Conservation (phyloP, 2,113 vertebrate species). For the Tetrao urogallus region DNA sequence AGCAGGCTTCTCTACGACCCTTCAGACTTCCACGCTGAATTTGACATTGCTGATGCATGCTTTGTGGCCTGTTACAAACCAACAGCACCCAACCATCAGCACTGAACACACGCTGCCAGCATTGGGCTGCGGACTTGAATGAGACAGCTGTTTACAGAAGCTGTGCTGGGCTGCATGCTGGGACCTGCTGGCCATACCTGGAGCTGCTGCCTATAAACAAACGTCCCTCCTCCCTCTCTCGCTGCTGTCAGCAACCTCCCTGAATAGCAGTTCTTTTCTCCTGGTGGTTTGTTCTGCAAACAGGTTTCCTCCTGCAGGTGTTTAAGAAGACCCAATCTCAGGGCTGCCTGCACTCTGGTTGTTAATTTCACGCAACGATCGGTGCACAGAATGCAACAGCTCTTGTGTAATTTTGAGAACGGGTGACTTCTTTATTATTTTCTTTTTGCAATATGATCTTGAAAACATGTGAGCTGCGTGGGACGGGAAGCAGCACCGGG, state of each 20-base stretch:
- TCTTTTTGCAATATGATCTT: neutral
- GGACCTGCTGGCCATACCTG: constrained; percentile 7
- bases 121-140: neutral
- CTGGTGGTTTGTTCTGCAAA: neutral
- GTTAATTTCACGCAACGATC: neutral
- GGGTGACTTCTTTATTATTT: neutral
- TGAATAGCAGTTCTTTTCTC: neutral
- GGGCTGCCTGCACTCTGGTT: neutral
- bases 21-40: neutral
- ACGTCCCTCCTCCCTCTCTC: neutral
- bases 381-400: neutral
- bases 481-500: neutral
- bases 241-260: constrained; percentile 12
- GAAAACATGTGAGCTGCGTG: neutral
- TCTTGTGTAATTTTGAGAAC: neutral
- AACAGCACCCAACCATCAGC: neutral
- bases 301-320: constrained; percentile 53
- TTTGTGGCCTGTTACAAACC: neutral
- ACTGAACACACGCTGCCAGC: neutral
- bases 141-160: neutral
- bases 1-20: neutral
- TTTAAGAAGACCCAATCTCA: constrained; percentile 1
- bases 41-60: accelerated
- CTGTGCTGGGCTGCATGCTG: neutral
- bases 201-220: constrained; percentile 32